phyloP scores from a whole-genome alignment of 2,797 vertebrate genomes.

The Muscicapa striata region DNA sequence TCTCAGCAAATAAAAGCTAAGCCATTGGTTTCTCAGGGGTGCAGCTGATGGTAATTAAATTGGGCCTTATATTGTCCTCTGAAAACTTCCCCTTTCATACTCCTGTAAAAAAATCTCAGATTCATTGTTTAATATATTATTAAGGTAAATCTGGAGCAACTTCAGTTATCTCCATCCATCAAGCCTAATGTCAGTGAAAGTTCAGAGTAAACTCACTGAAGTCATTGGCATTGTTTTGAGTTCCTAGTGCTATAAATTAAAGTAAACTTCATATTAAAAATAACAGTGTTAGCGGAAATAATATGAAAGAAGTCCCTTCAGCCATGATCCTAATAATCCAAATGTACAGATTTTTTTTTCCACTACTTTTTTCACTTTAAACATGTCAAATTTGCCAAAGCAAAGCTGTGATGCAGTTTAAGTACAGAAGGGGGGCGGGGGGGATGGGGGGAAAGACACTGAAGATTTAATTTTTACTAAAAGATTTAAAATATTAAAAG shows the following conservation, averaged over 20 bases:
- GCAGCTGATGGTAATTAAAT: not conserved
- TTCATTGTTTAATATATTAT: not conserved
- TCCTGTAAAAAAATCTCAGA: not conserved
- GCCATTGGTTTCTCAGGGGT: not conserved
- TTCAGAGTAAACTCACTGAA: not conserved
- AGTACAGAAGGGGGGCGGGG: not conserved
- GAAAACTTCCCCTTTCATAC: not conserved
- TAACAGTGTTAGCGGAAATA: not conserved
- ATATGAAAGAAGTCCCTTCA: not conserved
- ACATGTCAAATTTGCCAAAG: not conserved
- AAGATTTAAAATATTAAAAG: not conserved
- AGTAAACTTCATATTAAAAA: not conserved
- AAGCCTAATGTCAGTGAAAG: not conserved
- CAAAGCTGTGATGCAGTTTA: not conserved
- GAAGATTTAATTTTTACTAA: not conserved
- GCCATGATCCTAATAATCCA: not conserved
- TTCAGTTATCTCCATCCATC: not conserved
- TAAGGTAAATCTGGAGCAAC: not conserved
- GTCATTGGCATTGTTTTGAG: not conserved
- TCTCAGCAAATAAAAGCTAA: not conserved
- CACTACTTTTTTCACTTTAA: not conserved
- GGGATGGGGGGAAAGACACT: fast-evolving
- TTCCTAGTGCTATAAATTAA: not conserved
- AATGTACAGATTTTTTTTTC: no score
- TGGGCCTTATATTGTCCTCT: not conserved